Conservation (phyloP, 2,888 invertebrate species). For the Ceramica pisi region DNA sequence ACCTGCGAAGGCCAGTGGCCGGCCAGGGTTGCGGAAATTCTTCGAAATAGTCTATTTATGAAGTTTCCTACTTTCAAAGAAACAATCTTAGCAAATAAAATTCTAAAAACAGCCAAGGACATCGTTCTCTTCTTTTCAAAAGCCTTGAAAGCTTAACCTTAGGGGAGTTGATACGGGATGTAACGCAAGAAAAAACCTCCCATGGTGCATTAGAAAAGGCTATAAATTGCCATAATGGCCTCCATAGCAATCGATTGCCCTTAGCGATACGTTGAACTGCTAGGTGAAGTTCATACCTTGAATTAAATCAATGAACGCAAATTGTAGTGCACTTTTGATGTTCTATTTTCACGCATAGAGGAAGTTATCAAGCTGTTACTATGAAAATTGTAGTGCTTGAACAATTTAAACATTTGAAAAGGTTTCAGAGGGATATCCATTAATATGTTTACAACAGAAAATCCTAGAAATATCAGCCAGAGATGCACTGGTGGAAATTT, state of each 20-base stretch:
- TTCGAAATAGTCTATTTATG: too few relatives aligned
- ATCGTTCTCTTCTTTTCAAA: neutral
- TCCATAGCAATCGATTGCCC: constrained; percentile 46
- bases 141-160: neutral
- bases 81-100: too few relatives aligned
- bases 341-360: neutral
- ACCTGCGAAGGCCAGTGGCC: too few relatives aligned
- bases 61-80: too few relatives aligned
- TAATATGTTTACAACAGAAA: neutral
- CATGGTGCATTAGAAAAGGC: constrained; percentile 11
- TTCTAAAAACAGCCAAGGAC: too few relatives aligned
- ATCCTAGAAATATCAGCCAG: too few relatives aligned
- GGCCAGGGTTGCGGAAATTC: neutral
- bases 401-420: neutral
- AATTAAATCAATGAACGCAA: constrained; percentile 26
- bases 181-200: constrained; percentile 4
- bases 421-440: neutral
- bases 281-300: constrained; percentile 10
- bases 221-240: constrained; percentile 34
- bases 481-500: too few relatives aligned
- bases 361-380: neutral
- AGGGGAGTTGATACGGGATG: constrained; percentile 2
- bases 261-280: constrained; percentile 31
- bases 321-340: neutral
- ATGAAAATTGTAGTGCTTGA: neutral